Base-by-base conservation (phyloP, 2,797 vertebrate genomes). In the Neosilurus mollespiculum region DNA sequence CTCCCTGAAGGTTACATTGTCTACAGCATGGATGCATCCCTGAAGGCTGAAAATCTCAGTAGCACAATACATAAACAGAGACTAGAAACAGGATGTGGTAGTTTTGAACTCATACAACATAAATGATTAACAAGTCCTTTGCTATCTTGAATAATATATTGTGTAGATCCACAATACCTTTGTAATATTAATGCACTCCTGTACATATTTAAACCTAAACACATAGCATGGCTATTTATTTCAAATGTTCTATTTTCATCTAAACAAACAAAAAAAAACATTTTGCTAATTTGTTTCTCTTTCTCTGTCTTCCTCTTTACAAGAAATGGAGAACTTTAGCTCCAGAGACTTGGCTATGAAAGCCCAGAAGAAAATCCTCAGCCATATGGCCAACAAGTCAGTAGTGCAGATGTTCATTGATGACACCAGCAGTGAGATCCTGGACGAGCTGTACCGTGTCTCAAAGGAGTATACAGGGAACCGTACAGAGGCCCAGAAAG, bases 361-460 rank as follows among this genome's bases (percentile, higher is more conserved):
- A 84, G 95, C 93, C 0, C 96, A 98, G 93, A 98, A 98, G 92
- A 98, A 98, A 91, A 92, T 98, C 43, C 93, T 98, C 80, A 97
- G 96, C 90, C 91, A 89, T 83, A 95, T 98, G 96, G 97, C 96
- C 24, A 95, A 78, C 83, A 96, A 96, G 65, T 94, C 94, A 15
- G 94, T 95, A 10, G 95, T 93, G 51, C 95, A 97, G 30, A 95
- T 96, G 93, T 96, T 98, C 89, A 96, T 97, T 0, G 97, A 98
- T 2, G 96, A 98, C 89, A 96, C 95, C 70, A 96, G 93, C 90
- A 96, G 96, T 0, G 96, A 96, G 89, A 96, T 98, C 88, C 89
- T 98, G 61, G 97, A 98, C 0, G 97, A 98, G 88, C 95, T 98
- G 14, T 98, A 98, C 92, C 94, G 94, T 0, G 94, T 97, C 89